These are phyloP conservation scores for Symphodus melops DNA, from an alignment of 2,113 vertebrate species.

Conservation along the genomic window DNA sequence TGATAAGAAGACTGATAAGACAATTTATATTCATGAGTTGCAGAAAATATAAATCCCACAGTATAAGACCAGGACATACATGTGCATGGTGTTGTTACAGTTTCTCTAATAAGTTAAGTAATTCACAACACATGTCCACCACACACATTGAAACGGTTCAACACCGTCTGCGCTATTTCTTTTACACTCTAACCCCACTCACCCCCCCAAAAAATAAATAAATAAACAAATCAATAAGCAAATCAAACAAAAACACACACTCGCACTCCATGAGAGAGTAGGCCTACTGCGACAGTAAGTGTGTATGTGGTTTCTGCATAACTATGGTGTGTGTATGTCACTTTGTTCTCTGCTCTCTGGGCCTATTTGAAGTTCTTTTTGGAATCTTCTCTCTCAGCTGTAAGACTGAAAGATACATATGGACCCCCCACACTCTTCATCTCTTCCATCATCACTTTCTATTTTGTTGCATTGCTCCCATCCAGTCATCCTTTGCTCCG, in stretches of 20 bases:
- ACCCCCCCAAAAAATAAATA: background rate
- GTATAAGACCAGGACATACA: background rate
- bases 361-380: constrained; percentile 27
- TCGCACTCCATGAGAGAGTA: background rate
- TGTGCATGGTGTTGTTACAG: background rate
- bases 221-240: no score
- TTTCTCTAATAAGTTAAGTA: background rate
- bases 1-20: constrained; percentile 16
- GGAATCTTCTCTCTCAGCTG: constrained; percentile 51
- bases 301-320: constrained; percentile 20
- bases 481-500: constrained; percentile 39
- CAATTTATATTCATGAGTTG: constrained; percentile 1
- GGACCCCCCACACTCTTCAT: constrained; percentile 63
- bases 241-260: no score
- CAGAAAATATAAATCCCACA: constrained; percentile 16
- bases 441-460: constrained; percentile 23
- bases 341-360: background rate
- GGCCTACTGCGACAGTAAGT: constrained; percentile 2
- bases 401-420: constrained; percentile 51
- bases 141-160: constrained; percentile 35
- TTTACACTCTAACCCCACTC: background rate
- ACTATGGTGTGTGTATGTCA: constrained; percentile 15
- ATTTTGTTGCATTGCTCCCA: constrained; percentile 29
- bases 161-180: constrained; percentile 51
- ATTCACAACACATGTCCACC: constrained; percentile 32